These are phyloP conservation scores for Ictalurus furcatus DNA, from an alignment of 2,113 vertebrate species.

Conservation along the genomic window DNA sequence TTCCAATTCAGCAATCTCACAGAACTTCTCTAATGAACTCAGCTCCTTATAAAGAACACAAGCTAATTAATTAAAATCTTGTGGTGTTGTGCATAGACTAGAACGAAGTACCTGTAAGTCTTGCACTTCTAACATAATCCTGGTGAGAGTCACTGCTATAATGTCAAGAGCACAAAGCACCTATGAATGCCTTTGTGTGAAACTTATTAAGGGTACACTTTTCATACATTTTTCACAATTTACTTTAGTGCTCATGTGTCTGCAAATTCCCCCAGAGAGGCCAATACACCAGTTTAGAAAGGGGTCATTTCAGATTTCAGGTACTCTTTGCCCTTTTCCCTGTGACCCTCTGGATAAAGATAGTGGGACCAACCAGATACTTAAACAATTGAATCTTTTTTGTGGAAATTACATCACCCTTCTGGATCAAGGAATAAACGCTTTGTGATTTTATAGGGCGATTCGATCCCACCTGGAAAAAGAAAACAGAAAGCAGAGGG, in stretches of 20 bases:
- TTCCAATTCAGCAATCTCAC: constrained; percentile 21
- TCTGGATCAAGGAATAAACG: neutral
- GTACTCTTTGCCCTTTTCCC: neutral
- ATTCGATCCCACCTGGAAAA: neutral
- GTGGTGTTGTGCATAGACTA: neutral
- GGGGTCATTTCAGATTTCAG: neutral
- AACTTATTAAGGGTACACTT: neutral
- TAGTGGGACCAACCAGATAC: neutral
- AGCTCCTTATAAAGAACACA: constrained; percentile 1
- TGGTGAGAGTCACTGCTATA: neutral
- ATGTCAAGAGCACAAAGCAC: constrained; percentile 15
- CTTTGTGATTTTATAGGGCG: constrained; percentile 3
- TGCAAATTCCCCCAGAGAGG: neutral
- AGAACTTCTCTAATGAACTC: constrained; percentile 24
- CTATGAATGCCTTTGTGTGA: neutral
- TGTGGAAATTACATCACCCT: neutral
- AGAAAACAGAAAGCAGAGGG: too few species aligned
- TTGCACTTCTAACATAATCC: neutral
- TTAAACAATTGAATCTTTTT: neutral
- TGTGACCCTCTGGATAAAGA: neutral
- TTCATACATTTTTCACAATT: neutral
- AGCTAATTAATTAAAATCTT: constrained; percentile 22
- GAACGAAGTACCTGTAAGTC: constrained; percentile 6
- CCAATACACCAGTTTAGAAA: neutral
- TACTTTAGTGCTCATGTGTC: neutral